Conservation (phyloP, 2,113 vertebrate species). For the Glaucidium brasilianum region DNA sequence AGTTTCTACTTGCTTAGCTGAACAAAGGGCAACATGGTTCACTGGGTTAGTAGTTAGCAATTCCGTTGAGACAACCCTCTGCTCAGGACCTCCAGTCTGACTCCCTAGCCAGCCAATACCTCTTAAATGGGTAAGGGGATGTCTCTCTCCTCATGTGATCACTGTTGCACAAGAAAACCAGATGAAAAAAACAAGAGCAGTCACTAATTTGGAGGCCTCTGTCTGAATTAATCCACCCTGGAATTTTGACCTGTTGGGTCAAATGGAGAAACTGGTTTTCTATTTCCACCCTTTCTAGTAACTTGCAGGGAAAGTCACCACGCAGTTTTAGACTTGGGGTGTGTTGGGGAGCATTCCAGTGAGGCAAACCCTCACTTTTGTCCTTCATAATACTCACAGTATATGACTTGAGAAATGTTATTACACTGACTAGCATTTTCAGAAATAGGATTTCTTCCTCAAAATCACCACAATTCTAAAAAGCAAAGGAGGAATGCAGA, state of each 20-base stretch:
- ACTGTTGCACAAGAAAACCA: background rate
- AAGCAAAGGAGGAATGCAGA: fast-evolving
- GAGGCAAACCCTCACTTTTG: background rate
- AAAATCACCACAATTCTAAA: background rate
- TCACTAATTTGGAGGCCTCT: background rate
- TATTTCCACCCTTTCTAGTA: background rate
- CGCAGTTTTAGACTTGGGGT: background rate
- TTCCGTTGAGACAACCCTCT: background rate
- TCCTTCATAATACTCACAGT: background rate
- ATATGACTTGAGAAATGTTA: background rate
- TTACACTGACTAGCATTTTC: background rate
- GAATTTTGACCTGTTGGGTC: background rate
- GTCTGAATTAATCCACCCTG: background rate
- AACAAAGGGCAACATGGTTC: background rate
- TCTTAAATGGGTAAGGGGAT: background rate
- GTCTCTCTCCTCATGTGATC: background rate
- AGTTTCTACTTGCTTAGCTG: background rate
- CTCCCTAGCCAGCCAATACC: background rate
- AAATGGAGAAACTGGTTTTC: background rate
- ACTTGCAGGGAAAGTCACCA: background rate
- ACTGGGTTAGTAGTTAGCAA: background rate
- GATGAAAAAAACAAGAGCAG: background rate
- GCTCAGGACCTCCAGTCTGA: background rate
- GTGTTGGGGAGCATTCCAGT: background rate
- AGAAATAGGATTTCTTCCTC: background rate